Percentiles rank a stretch among this genome's conserved stretches.
phyloP scores from a whole-genome alignment of 1,140 invertebrate genomes.

The Trypoxylus dichotomus region DNA sequence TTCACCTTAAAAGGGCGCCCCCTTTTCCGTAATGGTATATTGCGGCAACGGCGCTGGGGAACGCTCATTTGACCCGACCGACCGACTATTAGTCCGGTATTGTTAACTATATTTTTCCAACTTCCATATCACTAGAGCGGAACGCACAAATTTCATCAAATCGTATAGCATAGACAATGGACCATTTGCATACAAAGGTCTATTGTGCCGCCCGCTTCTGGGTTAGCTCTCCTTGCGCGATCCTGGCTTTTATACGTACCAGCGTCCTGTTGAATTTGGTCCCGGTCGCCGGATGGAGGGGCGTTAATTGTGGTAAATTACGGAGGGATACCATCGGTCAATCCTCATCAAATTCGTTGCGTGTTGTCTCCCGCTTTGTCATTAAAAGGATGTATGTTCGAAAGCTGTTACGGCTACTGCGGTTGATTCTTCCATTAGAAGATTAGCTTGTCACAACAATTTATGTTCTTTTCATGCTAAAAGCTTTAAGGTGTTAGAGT shows the following conservation, averaged over 20 bases:
- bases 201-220: constrained; percentile 31
- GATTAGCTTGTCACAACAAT: background rate
- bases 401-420: background rate
- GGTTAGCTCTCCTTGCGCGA: background rate
- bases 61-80: constrained; percentile 1
- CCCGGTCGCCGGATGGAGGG: background rate
- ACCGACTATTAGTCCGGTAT: constrained; percentile 16
- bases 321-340: constrained; percentile 9
- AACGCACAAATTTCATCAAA: constrained; percentile 35
- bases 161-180: constrained; percentile 30
- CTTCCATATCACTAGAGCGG: constrained; percentile 29
- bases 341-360: constrained; percentile 16
- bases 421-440: background rate
- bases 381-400: background rate
- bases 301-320: constrained; percentile 14
- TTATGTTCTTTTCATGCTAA: background rate
- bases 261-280: background rate
- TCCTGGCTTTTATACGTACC: constrained; percentile 2
- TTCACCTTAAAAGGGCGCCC: constrained; percentile 4
- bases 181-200: constrained; percentile 35
- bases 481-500: too few species aligned
- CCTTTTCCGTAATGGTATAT: constrained; percentile 17
- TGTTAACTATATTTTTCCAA: constrained; percentile 14
- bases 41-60: background rate
- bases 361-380: background rate